phyloP scores from a whole-genome alignment of 1,140 invertebrate species.

The Globodera ellingtonae region DNA sequence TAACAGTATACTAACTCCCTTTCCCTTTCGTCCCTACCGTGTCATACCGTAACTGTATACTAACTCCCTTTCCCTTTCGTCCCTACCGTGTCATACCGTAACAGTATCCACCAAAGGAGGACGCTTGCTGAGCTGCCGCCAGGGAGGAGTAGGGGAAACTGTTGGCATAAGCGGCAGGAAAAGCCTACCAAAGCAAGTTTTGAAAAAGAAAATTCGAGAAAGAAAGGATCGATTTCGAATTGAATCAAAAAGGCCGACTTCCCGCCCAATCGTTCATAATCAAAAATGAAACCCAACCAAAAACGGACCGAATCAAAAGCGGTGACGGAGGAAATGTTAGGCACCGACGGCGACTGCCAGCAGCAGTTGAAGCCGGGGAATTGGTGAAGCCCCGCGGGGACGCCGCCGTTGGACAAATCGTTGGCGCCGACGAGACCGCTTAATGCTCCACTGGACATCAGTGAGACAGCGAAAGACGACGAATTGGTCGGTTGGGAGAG shows the following conservation, averaged over 20 bases:
- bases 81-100: background rate
- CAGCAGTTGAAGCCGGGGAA: background rate
- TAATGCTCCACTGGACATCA: background rate
- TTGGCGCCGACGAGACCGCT: background rate
- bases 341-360: slow-evolving; percentile 1
- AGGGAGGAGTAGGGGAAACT: background rate
- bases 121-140: background rate
- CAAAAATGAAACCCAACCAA: background rate
- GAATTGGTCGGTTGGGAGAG: background rate
- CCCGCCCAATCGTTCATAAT: no score
- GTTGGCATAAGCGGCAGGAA: slow-evolving; percentile 1
- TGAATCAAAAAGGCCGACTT: no score
- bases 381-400: background rate
- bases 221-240: no score
- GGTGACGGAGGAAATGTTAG: background rate
- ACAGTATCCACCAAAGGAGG: slow-evolving; percentile 1
- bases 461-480: background rate
- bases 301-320: background rate
- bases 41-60: no score
- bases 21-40: background rate
- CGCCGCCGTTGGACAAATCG: background rate
- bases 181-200: background rate
- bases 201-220: no score
- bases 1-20: background rate
- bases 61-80: no score